Base-by-base conservation (phyloP, 2,888 invertebrate genomes). In the Rambutsinella grinnellia region DNA sequence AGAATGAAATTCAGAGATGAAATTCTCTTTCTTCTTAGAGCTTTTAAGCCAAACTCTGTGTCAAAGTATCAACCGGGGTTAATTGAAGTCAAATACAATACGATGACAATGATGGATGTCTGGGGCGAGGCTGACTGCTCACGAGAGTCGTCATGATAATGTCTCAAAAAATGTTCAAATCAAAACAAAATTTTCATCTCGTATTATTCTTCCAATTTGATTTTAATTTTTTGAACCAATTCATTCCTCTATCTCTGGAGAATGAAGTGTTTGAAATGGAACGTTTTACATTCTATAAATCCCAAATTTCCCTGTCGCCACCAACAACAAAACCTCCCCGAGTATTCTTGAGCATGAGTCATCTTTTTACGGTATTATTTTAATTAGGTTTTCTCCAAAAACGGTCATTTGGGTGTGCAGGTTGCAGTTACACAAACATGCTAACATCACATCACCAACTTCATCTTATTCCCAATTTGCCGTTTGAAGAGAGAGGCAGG, bases 361-460 rank as follows among this genome's bases (percentile, higher is more conserved):
- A 84, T 83, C 79, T 78, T 71, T n/a, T 79, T 82, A 82, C 83
- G 82, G 83, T 83, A 83, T 78, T 82, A 81, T 83, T 83, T 84
- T 84, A 84, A 84, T 84, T 83, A 84, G 83, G 81, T 81, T 83
- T 81, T 81, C 72, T 81, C 84, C 84, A 81, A 83, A 84, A 77
- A 84, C 76, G 84, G 84, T 74, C 79, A 82, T 79, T 77, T 81
- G 81, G 82, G 82, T 82, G 83, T 81, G 83, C 79, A 77, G 76
- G 70, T 63, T 66, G 53, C 65, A 66, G 24, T 66, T 10, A 17
- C 54, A 19, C 28, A 57, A 26, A n/a, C 21, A 19, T 57, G 27
- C 28, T 28, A 56, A 58, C 10, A 58, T 17, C 49, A 49, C 6
- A 13, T 10, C 44, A 44, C 13, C 44, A 13, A 8, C 44, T 8